Conservation (phyloP, 2,113 vertebrate species). For the Crocuta crocuta region DNA sequence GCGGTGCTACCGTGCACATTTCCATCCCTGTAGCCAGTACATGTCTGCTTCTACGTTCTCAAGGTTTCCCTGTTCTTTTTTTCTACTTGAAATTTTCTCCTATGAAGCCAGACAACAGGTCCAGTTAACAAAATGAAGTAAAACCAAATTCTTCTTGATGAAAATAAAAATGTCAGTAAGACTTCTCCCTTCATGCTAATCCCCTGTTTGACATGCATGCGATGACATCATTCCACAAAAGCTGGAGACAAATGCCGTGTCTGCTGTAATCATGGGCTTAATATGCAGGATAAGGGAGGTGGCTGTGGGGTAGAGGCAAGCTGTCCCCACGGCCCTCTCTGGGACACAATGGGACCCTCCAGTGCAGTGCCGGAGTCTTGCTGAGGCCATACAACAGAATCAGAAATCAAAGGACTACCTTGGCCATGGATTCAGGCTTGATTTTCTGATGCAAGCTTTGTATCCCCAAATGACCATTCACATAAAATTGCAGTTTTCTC, state of each 20-base stretch:
- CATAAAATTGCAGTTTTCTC: conserved; percentile 20
- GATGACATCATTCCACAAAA: conserved; percentile 71
- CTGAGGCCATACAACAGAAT: conserved; percentile 25
- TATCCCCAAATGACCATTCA: not conserved
- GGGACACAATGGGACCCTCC: conserved; percentile 63
- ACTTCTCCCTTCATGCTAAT: conserved; percentile 79
- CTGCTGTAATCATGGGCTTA: conserved; percentile 87
- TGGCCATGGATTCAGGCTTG: not conserved
- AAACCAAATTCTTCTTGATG: conserved; percentile 63
- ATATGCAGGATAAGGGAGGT: conserved; percentile 49
- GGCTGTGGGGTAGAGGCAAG: conserved; percentile 76
- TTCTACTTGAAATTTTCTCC: conserved; percentile 34
- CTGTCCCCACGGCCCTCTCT: conserved; percentile 62
- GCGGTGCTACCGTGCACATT: not conserved
- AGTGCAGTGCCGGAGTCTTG: conserved; percentile 3
- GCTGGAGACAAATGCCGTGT: conserved; percentile 76
- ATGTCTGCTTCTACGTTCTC: not conserved
- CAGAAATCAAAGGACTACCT: conserved; percentile 66
- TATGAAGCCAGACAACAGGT: conserved; percentile 53
- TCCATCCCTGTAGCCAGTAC: not conserved
- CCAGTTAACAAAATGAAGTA: conserved; percentile 68
- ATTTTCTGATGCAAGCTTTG: conserved; percentile 45
- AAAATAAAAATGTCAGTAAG: conserved; percentile 71
- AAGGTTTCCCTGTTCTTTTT: not conserved
- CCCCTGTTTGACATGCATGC: conserved; percentile 77